Evolutionary conservation across 2,113 vertebrate species (phyloP).

Genomic region (Synodontis membranacea): DNA sequence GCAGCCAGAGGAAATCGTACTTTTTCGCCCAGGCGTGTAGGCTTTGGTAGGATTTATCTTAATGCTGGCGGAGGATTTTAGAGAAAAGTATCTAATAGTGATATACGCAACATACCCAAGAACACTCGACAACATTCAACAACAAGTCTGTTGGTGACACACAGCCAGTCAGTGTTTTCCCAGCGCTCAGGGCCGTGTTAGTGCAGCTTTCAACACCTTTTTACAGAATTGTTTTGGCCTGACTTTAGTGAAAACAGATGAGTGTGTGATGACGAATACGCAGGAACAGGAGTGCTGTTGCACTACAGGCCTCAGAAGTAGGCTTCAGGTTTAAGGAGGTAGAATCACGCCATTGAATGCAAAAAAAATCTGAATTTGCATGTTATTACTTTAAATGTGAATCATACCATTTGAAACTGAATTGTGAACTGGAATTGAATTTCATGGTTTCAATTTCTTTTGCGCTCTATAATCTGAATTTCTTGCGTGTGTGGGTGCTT

Average conservation of each 20-base stretch:
- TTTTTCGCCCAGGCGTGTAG: background rate
- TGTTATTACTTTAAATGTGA: background rate
- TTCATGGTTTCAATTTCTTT: no score
- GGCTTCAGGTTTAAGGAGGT: background rate
- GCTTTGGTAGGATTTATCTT: conserved; percentile 28
- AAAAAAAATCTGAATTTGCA: background rate
- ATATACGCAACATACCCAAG: background rate
- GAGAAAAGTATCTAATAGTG: conserved; percentile 21
- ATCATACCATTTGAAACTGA: background rate
- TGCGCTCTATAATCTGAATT: background rate
- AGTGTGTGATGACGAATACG: background rate
- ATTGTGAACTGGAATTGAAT: background rate
- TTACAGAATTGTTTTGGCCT: conserved; percentile 18
- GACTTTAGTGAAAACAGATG: conserved; percentile 6
- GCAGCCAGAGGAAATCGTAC: conserved; percentile 48
- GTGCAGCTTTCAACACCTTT: conserved; percentile 35
- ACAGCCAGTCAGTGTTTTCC: background rate
- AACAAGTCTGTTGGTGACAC: background rate
- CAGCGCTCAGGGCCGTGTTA: background rate
- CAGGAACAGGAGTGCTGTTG: background rate
- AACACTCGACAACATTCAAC: conserved; percentile 3
- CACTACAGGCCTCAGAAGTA: background rate
- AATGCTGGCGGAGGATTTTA: conserved; percentile 5
- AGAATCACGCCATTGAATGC: background rate
- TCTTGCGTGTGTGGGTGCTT: background rate